Evolutionary conservation across 2,113 vertebrate genomes (phyloP).

Genomic region (Diphyllodes magnificus): DNA sequence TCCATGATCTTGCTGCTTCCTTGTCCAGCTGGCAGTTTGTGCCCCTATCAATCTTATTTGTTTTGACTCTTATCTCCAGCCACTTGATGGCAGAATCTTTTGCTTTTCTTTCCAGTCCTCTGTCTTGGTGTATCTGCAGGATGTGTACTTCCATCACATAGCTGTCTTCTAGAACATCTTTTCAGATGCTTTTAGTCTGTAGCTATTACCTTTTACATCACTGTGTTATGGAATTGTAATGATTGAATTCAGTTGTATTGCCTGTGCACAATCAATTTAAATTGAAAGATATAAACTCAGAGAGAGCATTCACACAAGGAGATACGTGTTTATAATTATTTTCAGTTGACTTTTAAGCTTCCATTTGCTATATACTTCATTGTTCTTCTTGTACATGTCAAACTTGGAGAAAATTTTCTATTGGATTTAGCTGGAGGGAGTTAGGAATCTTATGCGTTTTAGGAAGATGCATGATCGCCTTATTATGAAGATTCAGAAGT

Average conservation of each 20-base stretch:
- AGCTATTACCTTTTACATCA: background rate
- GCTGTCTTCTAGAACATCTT: background rate
- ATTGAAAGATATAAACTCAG: background rate
- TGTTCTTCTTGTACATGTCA: background rate
- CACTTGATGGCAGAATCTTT: background rate
- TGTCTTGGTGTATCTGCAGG: background rate
- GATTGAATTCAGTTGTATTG: background rate
- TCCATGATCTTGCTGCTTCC: background rate
- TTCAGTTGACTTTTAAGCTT: constrained; percentile 10
- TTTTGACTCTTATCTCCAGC: background rate
- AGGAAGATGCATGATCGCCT: background rate
- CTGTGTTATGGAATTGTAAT: background rate
- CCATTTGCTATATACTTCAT: background rate
- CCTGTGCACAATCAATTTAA: background rate
- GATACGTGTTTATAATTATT: background rate
- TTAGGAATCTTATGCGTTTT: background rate
- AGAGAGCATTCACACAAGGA: background rate
- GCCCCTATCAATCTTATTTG: background rate
- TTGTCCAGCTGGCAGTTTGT: background rate
- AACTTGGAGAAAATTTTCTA: background rate
- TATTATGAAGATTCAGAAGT: background rate
- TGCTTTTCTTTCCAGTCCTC: background rate
- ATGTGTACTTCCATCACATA: background rate
- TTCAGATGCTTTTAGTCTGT: background rate
- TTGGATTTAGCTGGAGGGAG: background rate